A percentile compares a stretch with the other conserved stretches of the same genome.
phyloP scores from a whole-genome alignment of 2,113 vertebrate species.

The Leucoraja erinaceus region DNA sequence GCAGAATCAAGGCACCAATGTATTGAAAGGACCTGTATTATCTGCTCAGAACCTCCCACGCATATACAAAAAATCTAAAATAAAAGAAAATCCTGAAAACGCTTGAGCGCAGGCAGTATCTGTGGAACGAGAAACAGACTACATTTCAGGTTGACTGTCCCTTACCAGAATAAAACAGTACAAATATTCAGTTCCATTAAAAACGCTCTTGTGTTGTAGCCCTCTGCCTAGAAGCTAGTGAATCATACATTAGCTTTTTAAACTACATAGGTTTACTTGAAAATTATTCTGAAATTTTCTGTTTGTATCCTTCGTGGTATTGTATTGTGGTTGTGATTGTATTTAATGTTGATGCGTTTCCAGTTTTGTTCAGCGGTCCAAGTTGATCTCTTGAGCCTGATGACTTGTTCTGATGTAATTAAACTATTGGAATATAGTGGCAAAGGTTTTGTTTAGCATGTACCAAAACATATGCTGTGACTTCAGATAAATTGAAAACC shows the following conservation, averaged over 20 bases:
- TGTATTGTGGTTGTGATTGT: constrained; percentile 28
- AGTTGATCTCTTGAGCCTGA: background rate
- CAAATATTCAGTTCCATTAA: background rate
- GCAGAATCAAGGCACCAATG: background rate
- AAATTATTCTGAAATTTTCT: constrained; percentile 16
- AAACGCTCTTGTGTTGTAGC: background rate
- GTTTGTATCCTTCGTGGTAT: constrained; percentile 12
- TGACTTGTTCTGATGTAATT: constrained; percentile 29
- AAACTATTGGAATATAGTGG: constrained; percentile 21
- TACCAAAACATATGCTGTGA: constrained; percentile 11
- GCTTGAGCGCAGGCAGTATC: no score
- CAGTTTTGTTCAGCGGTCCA: constrained; percentile 26
- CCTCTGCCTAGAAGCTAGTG: background rate
- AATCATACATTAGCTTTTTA: constrained; percentile 18
- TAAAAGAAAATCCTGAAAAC: no score
- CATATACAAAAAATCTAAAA: background rate
- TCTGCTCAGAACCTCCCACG: background rate
- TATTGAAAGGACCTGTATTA: background rate
- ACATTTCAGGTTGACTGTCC: no score
- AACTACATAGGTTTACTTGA: constrained; percentile 27
- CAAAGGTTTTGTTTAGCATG: constrained; percentile 17
- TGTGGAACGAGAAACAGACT: no score
- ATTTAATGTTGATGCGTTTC: constrained; percentile 32
- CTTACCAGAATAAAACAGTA: no score
- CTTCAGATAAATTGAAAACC: background rate